Evolutionary conservation across 2,113 vertebrate genomes (phyloP).

Genomic region (Ellobius talpinus): DNA sequence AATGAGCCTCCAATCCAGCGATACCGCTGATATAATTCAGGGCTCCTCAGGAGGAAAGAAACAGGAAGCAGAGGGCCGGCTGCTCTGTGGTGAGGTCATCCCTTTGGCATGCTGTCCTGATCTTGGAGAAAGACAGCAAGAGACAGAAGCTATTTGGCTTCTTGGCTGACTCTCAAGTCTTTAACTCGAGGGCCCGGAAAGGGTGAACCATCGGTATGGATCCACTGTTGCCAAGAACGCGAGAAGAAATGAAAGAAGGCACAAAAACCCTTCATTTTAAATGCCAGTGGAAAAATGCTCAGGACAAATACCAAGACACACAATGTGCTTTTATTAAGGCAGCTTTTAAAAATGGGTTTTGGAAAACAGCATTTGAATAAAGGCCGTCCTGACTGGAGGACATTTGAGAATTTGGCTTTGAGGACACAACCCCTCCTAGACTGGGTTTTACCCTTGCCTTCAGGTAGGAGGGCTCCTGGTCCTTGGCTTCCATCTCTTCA

Average conservation of each 20-base stretch:
- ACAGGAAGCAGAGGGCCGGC: slow-evolving; percentile 51
- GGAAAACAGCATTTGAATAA: slow-evolving; percentile 13
- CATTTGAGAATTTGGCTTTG: background rate
- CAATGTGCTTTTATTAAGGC: slow-evolving; percentile 13
- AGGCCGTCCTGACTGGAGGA: slow-evolving; percentile 6
- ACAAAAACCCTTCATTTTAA: slow-evolving; percentile 51
- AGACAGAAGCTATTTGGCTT: slow-evolving; percentile 60
- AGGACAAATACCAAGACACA: background rate
- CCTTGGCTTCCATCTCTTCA: background rate
- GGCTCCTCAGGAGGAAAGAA: slow-evolving; percentile 60
- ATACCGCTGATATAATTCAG: slow-evolving; percentile 60
- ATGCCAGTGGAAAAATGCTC: slow-evolving; percentile 51
- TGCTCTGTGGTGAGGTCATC: slow-evolving; percentile 67
- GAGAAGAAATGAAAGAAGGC: slow-evolving; percentile 8
- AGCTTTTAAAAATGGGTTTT: background rate
- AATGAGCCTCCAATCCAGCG: slow-evolving; percentile 45
- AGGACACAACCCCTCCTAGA: background rate
- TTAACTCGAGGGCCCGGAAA: background rate
- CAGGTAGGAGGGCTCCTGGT: background rate
- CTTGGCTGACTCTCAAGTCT: slow-evolving; percentile 34
- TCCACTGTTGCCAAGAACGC: background rate
- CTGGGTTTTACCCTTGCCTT: background rate
- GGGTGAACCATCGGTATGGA: background rate
- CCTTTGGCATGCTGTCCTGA: background rate
- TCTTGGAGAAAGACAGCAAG: slow-evolving; percentile 58